Conservation (phyloP, 2,797 vertebrate genomes). For the Chrosomus eos region DNA sequence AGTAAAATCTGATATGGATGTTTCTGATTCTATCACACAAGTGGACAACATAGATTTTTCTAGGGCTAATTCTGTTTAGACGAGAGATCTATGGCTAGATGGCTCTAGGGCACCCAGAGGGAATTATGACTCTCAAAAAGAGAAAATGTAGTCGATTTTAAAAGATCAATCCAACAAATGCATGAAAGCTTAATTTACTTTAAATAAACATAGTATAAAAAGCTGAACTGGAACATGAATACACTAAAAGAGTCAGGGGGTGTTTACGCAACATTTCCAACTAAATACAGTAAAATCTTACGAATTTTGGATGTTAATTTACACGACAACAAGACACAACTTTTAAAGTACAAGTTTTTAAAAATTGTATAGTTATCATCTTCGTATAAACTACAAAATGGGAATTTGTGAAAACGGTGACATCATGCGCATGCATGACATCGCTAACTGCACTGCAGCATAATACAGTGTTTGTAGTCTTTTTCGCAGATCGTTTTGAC, state of each 20-base stretch:
- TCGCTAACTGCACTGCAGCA: neutral
- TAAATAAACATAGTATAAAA: neutral
- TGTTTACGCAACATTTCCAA: neutral
- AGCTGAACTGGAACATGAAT: neutral
- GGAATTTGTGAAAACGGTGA: no score
- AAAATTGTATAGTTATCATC: no score
- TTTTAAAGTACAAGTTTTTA: no score
- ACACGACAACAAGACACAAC: neutral
- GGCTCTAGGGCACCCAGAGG: neutral
- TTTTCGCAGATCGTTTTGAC: neutral
- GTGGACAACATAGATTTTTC: neutral
- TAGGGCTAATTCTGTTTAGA: neutral
- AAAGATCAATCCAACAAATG: neutral
- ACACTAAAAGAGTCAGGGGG: neutral
- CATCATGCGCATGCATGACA: no score
- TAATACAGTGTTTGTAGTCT: no score
- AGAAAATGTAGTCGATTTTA: neutral
- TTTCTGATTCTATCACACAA: neutral
- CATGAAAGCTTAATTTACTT: neutral
- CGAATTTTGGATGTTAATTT: neutral
- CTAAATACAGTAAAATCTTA: neutral
- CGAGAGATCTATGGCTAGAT: neutral
- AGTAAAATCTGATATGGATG: slow-evolving; percentile 1
- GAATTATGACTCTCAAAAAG: neutral
- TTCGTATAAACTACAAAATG: no score